Base-by-base conservation (phyloP, 2,797 vertebrate species). In the Erpetoichthys calabaricus region DNA sequence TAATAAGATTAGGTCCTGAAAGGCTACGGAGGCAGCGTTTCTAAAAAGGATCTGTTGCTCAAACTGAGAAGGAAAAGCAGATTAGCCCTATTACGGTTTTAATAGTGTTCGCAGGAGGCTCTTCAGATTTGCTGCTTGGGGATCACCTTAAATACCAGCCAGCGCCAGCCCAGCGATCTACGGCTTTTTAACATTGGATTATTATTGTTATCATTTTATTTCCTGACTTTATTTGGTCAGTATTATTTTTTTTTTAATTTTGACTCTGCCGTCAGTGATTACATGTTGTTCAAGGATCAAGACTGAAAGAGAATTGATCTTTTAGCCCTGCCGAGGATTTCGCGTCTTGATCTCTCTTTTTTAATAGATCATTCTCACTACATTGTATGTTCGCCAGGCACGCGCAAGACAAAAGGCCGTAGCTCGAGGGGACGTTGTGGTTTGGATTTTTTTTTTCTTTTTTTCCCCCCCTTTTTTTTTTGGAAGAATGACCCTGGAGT, bases 401-500 rank as follows among this genome's bases (percentile, higher is more conserved):
- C 25, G 25, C 25, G 25, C 25, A 25, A 25, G 25, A 4, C 44
- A 56, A 6, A 47, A 53, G 25, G 49, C 47, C 7, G 25, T 56
- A 53, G 50, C 56, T 53, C 8, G 55, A 53, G 53, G 54, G 49
- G 25, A 25, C 25, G 25, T 25, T 25, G 25, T 25, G 25, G 25
- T 25, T 25, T 25, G 25, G 25, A 25, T 46, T 56, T 59, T 10
- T 59, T 56, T 62, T 44, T 52, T 41, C 7, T 51, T 9, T 25
- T 25, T 25, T 25, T 25, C 25, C 25, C 25, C 25, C 25, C 25
- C 25, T 10, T n/a, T 45, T 42, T 8, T n/a, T 41, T 56, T 64
- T 62, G 71, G 72, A 80, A 89, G 78, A 77, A 94, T 94, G 92
- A 95, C 91, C 81, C 76, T 95, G 85, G 91, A 94, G 76, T 92